Conservation (phyloP, 2,113 vertebrate species). For the Pardalotus punctatus region DNA sequence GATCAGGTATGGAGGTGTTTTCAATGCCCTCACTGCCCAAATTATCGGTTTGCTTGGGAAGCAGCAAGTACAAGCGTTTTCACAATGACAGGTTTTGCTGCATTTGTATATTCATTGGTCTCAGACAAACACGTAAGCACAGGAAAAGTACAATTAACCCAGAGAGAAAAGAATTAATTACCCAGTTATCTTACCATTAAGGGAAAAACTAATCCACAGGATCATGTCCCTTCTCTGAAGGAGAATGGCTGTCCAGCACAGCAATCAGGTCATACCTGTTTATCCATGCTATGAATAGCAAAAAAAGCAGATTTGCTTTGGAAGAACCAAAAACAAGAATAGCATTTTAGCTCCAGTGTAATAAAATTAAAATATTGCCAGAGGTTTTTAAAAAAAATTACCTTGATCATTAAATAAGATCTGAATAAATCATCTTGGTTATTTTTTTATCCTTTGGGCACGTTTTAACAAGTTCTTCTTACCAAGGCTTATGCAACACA, state of each 20-base stretch:
- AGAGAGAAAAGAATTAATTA: not conserved
- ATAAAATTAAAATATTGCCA: not conserved
- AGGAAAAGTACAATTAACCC: not conserved
- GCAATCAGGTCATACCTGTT: not conserved
- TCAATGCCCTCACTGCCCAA: not conserved
- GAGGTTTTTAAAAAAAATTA: not conserved
- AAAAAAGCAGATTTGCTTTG: not conserved
- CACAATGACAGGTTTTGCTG: fast-evolving
- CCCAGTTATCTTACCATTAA: not conserved
- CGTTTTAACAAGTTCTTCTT: not conserved
- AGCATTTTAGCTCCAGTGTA: not conserved
- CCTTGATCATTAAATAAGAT: not conserved
- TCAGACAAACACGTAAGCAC: not conserved
- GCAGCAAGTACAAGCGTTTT: not conserved
- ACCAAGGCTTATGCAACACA: not conserved
- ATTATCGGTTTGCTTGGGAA: not conserved
- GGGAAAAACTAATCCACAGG: not conserved
- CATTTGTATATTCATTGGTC: not conserved
- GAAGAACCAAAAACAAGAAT: not conserved
- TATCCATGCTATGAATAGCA: not conserved
- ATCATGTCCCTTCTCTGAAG: not conserved
- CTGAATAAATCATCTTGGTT: not conserved
- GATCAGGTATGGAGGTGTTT: not conserved
- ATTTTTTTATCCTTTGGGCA: not conserved
- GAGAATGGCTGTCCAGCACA: not conserved